Evolutionary conservation across 1,140 invertebrate genomes (phyloP), one percentile per base, ranked within the genome.

Genomic region (Augochlora pura): DNA sequence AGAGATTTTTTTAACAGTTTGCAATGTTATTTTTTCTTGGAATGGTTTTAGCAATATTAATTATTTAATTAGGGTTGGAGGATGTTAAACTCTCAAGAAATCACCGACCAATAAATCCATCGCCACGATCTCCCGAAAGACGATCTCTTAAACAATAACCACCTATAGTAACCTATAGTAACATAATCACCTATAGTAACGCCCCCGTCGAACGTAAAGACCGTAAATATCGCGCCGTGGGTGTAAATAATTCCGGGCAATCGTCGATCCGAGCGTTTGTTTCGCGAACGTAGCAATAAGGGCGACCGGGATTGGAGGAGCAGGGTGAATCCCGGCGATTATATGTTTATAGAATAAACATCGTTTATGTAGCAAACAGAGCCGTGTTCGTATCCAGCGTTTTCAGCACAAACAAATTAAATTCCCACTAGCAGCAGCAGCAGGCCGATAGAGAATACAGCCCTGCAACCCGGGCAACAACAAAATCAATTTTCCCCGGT

Each of bases 401-500:
- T 57, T 65, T 78, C 60, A 78, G 54, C 25, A 32, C 49, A 72
- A 78, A 27, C 60, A 72, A 65, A 62, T 57, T 64, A 64, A 77
- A 77, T 72, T 64, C 4, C 60, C 21, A 42, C 59, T 62, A 18
- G 59, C 18, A 21, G 5, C n/a, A n/a, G n/a, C n/a, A n/a, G n/a
- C n/a, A n/a, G n/a, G n/a, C 14, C 63, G 52, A 64, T 46, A 62
- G 49, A 62, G 49, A 70, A 78, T 70, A 72, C 42, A 42, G 38
- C 10, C 10, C 42, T 14, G 42, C 60, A 1, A 18, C 6, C 39
- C 60, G 8, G 49, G 54, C 27, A 78, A 71, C 67, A 71, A 64
- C 18, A 64, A 65, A 78, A 78, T 78, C 76, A 78, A 78, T 72
- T 72, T 54, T 72, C 46, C 49, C 21, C 16, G 63, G 69, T 54